These are phyloP conservation scores for Prinia subflava DNA, from an alignment of 2,113 vertebrate genomes.

Conservation along the genomic window DNA sequence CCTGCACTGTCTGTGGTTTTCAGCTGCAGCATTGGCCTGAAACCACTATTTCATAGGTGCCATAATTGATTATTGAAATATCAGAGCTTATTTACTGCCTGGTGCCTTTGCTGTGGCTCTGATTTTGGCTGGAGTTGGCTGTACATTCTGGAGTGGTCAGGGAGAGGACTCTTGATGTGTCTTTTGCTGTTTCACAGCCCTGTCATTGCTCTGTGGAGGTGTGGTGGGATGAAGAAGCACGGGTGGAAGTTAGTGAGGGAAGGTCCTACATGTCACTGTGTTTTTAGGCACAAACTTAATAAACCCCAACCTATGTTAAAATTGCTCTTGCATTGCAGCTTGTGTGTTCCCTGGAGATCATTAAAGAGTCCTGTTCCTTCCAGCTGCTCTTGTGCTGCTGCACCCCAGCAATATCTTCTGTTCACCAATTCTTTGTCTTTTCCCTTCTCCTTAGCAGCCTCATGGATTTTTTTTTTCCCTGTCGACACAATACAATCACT, in stretches of 20 bases:
- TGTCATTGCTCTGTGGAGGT: rapidly evolving
- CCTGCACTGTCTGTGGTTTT: not conserved
- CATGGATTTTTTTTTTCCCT: not conserved
- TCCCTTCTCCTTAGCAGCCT: not conserved
- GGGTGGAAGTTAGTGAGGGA: not conserved
- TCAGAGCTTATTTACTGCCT: not conserved
- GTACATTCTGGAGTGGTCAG: not conserved
- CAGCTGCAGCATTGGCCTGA: not conserved
- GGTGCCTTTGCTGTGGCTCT: not conserved
- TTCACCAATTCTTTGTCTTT: not conserved
- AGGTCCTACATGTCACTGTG: rapidly evolving
- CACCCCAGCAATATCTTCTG: not conserved
- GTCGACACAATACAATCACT: not conserved
- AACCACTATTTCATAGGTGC: not conserved
- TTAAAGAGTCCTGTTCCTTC: not conserved
- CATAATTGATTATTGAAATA: not conserved
- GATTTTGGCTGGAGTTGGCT: not conserved
- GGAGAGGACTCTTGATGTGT: not conserved
- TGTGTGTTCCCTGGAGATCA: not conserved
- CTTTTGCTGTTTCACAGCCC: not conserved
- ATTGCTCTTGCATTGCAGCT: not conserved
- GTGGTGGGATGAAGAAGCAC: not conserved
- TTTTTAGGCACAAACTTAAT: not conserved
- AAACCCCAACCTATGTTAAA: not conserved
- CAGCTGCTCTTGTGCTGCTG: not conserved